These are phyloP conservation scores for Poeciliopsis infans DNA, from an alignment of 2,797 vertebrate species.

Conservation along the genomic window DNA sequence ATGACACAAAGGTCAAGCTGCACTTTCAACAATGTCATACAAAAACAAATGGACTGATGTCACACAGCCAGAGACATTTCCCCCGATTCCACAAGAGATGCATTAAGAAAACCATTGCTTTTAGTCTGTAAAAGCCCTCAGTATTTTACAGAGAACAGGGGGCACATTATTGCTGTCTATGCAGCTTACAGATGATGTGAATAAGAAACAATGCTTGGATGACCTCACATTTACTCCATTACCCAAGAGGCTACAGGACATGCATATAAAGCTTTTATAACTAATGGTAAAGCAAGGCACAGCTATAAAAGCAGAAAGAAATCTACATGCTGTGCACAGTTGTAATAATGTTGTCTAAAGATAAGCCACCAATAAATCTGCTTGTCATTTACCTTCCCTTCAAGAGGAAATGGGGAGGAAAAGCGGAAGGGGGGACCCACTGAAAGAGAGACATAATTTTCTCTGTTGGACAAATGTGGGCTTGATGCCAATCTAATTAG, in stretches of 20 bases:
- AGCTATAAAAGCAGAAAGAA: constrained; percentile 13
- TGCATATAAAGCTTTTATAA: background rate
- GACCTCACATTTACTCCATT: background rate
- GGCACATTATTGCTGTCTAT: background rate
- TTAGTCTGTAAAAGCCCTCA: background rate
- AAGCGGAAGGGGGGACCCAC: constrained; percentile 1
- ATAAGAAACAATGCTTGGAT: background rate
- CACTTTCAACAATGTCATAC: background rate
- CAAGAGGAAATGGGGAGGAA: constrained; percentile 38
- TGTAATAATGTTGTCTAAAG: constrained; percentile 37
- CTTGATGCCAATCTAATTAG: constrained; percentile 73
- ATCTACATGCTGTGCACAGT: constrained; percentile 10
- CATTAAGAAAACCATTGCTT: background rate
- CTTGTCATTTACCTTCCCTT: constrained; percentile 58
- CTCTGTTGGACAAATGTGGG: constrained; percentile 58
- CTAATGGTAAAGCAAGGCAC: background rate
- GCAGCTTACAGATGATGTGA: constrained; percentile 6
- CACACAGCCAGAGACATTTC: background rate
- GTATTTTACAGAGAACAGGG: constrained; percentile 11
- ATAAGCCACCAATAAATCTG: constrained; percentile 52
- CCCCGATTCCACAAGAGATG: background rate
- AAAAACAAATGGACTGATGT: background rate
- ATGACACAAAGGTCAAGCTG: background rate
- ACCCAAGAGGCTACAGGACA: constrained; percentile 5
- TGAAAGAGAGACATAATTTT: constrained; percentile 42